Percentiles rank a stretch among this genome's conserved stretches.
phyloP scores from a whole-genome alignment of 2,113 vertebrate genomes.

The Baryphthengus martii region DNA sequence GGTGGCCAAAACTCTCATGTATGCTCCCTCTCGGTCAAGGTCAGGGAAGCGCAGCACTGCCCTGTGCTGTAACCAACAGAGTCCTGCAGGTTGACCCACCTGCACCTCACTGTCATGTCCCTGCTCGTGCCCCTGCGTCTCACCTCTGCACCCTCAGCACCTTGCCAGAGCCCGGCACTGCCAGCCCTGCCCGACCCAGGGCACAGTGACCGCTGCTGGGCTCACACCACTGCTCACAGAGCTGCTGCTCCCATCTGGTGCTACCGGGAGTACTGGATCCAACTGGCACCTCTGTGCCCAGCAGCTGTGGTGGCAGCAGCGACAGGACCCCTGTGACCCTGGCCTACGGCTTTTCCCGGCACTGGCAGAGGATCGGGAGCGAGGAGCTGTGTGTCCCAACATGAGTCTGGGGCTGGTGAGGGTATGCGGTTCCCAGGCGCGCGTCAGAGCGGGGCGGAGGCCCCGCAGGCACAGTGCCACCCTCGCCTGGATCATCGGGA shows the following conservation, averaged over 20 bases:
- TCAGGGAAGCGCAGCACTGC: accelerated
- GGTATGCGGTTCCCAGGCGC: background rate
- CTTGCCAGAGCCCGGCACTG: background rate
- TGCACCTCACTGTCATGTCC: background rate
- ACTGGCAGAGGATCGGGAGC: background rate
- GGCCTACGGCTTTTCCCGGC: accelerated
- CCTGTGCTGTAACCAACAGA: accelerated
- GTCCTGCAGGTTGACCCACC: background rate
- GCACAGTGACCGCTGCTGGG: background rate
- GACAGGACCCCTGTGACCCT: accelerated
- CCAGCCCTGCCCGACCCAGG: accelerated
- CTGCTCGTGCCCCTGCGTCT: background rate
- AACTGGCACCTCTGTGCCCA: background rate
- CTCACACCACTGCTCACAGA: accelerated
- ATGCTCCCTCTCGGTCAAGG: background rate
- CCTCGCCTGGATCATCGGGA: background rate
- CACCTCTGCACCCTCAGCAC: background rate
- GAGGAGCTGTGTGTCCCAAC: background rate
- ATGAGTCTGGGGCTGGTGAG: background rate
- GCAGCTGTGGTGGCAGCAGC: background rate
- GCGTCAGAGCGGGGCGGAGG: background rate
- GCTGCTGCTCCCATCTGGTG: background rate
- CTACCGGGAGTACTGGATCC: accelerated
- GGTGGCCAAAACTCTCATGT: background rate
- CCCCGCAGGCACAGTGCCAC: background rate